Conservation (phyloP, 1,140 invertebrate genomes). For the Diabrotica undecimpunctata region DNA sequence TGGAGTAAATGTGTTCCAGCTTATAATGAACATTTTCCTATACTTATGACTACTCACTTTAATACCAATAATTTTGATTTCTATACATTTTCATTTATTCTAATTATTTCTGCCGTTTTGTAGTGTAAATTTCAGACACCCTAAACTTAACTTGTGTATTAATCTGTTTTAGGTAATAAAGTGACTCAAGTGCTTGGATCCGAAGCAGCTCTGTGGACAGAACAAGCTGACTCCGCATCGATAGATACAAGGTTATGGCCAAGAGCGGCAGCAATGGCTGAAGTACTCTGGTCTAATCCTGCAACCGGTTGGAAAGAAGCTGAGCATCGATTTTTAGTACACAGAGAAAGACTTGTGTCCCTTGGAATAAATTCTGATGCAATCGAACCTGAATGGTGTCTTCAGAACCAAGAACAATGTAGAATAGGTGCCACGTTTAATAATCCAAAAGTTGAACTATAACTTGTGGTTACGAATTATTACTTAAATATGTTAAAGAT, state of each 20-base stretch:
- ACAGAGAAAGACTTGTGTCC: constrained; percentile 65
- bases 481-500: too few relatives aligned
- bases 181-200: constrained; percentile 56
- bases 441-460: not conserved
- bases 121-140: not conserved
- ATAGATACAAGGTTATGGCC: constrained; percentile 74
- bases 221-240: constrained; percentile 66
- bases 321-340: constrained; percentile 64
- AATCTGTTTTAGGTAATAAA: constrained; percentile 24
- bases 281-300: constrained; percentile 75
- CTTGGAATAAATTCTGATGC: constrained; percentile 66
- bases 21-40: too few relatives aligned
- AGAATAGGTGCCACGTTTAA: constrained; percentile 43
- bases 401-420: constrained; percentile 72
- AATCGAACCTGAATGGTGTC: constrained; percentile 77
- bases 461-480: too few relatives aligned
- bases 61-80: too few relatives aligned
- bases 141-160: too few relatives aligned
- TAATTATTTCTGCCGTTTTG: too few relatives aligned
- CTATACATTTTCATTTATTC: too few relatives aligned
- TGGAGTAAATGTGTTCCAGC: too few relatives aligned
- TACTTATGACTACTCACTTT: too few relatives aligned
- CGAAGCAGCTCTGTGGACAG: constrained; percentile 77
- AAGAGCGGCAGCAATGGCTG: constrained; percentile 72
- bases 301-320: constrained; percentile 57